A percentile compares a stretch with the other conserved stretches of the same genome.
These are phyloP conservation scores for Syncerus caffer DNA, from an alignment of 2,797 vertebrate species.

Conservation along the genomic window DNA sequence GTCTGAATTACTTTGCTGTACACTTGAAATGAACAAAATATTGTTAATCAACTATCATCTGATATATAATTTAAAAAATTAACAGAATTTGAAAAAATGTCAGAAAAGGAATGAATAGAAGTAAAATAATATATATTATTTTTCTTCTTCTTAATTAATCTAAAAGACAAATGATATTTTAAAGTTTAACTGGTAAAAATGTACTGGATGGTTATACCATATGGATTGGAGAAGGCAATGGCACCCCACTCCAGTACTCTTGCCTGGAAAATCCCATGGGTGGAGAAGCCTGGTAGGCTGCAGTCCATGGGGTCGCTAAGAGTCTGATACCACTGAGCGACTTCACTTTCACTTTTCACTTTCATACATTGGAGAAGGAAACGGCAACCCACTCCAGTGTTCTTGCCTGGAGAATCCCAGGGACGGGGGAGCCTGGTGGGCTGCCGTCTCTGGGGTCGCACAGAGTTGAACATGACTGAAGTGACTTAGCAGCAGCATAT, in stretches of 20 bases:
- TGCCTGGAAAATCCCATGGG: too few species aligned
- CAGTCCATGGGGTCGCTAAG: too few species aligned
- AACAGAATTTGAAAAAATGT: not conserved
- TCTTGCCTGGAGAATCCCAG: too few species aligned
- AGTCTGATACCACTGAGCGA: too few species aligned
- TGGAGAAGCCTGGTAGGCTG: too few species aligned
- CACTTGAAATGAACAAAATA: not conserved
- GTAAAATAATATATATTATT: not conserved
- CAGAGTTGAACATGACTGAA: too few species aligned
- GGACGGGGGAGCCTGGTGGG: too few species aligned
- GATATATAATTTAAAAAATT: not conserved
- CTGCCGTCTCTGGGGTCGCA: too few species aligned
- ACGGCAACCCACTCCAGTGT: too few species aligned
- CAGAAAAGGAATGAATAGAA: not conserved
- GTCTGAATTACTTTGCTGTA: not conserved
- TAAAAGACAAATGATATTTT: not conserved
- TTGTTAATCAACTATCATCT: not conserved
- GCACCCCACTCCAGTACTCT: too few species aligned
- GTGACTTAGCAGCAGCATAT: not conserved
- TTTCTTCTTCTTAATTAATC: not conserved
- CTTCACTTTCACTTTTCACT: too few species aligned
- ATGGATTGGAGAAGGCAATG: not conserved
- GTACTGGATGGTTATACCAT: not conserved
- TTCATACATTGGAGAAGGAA: too few species aligned
- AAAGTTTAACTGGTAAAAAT: not conserved